Base-by-base conservation (phyloP, 1,140 invertebrate genomes). In the Arctopsyche grandis region DNA sequence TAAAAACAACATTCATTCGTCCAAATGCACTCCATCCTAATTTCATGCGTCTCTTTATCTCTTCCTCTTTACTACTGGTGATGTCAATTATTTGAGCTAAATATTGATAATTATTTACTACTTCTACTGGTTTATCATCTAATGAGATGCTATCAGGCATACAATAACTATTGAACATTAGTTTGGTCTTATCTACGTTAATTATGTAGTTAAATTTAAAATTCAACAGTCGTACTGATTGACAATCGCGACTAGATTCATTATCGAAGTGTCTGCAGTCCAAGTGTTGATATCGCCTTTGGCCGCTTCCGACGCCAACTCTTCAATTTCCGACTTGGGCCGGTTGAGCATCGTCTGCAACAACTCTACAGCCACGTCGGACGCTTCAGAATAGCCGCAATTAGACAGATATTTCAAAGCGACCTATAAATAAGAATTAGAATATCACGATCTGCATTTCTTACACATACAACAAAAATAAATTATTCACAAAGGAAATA, bases 361-460 rank as follows among this genome's bases (percentile, higher is more conserved):
- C 9, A 80, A 43, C 38, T 80, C 77, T 21, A 29, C 52, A 12
- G 81, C 75, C 12, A 24, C 74, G 16, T 80, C 79, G 4, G 38
- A 14, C 3, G 73, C 69, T 52, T 78, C 79, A 1, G 79, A 9
- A 75, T 75, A 80, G 29, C 81, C 81, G 38, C 76, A 78, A 46
- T 82, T 56, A 4, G 78, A 66, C 66, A 82, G 63, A 76, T 82
- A 82, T 22, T 76, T 46, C 46, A 82, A 46, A 10, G 81, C 76
- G 16, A 52, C 60, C 81, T 82, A 46, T 48, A 80, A 78, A 52
- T 29, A 75, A 38, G 16, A 26, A 70, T n/a, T 44, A 70, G 5
- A 52, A 52, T 52, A n/a, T n/a, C n/a, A n/a, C n/a, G n/a, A n/a
- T n/a, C n/a, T n/a, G n/a, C n/a, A n/a, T n/a, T n/a, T n/a, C n/a